phyloP scores from a whole-genome alignment of 2,113 vertebrate genomes.

The Eurystomus gularis region DNA sequence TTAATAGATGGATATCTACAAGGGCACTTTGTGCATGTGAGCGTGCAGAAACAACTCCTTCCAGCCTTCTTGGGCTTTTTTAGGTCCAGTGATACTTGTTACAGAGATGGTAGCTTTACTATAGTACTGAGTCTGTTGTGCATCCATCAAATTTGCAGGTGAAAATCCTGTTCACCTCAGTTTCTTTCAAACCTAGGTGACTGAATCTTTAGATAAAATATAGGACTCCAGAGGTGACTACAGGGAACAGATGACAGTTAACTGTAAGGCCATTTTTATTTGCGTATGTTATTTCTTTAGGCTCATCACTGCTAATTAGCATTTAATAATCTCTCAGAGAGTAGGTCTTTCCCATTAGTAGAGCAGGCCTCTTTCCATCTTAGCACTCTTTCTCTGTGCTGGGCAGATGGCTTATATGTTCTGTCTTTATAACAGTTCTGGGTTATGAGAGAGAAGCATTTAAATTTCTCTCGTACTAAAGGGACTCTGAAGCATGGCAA shows the following conservation, averaged over 20 bases:
- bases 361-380: background rate
- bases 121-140: background rate
- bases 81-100: background rate
- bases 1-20: conserved; percentile 37
- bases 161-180: background rate
- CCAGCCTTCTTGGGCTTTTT: background rate
- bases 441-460: conserved; percentile 9
- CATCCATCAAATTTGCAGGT: background rate
- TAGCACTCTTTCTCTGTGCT: background rate
- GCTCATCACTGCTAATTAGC: background rate
- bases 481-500: background rate
- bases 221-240: background rate
- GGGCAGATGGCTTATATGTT: background rate
- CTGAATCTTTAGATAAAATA: background rate
- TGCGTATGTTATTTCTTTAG: background rate
- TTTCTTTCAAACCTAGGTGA: rapidly evolving
- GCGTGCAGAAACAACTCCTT: background rate
- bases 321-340: background rate
- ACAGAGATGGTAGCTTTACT: background rate
- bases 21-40: background rate
- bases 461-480: background rate
- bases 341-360: background rate
- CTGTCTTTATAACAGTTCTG: background rate
- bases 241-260: background rate
- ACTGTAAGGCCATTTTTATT: background rate